Conservation (phyloP, 2,113 vertebrate genomes). For the Phaethornis superciliosus region DNA sequence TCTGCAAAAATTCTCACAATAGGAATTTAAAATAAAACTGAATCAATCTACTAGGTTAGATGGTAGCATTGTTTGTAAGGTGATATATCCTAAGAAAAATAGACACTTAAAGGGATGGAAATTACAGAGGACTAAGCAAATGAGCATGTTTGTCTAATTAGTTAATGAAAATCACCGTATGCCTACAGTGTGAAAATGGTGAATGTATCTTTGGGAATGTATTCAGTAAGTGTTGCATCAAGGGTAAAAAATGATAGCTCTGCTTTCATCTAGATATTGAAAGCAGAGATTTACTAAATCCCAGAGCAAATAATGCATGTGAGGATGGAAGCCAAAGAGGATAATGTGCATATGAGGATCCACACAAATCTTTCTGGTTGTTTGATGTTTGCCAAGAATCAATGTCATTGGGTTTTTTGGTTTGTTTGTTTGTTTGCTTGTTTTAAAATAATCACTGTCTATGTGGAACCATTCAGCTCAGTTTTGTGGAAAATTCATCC, state of each 20-base stretch:
- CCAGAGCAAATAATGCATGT: neutral
- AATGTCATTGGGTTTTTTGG: neutral
- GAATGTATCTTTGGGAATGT: neutral
- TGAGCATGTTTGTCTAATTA: neutral
- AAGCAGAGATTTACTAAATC: slow-evolving; percentile 3
- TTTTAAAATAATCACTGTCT: neutral
- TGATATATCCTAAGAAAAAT: neutral
- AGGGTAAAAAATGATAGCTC: neutral
- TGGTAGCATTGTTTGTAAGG: neutral
- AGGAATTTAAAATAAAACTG: neutral
- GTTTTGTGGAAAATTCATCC: neutral
- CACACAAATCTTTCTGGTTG: neutral
- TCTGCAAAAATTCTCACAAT: neutral
- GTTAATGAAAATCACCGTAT: neutral
- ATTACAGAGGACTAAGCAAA: neutral
- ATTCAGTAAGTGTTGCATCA: neutral
- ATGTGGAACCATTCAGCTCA: neutral
- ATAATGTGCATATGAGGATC: neutral
- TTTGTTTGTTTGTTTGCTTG: neutral
- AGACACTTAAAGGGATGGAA: neutral
- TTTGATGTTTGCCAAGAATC: slow-evolving; percentile 1
- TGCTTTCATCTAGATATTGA: neutral
- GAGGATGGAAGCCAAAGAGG: neutral
- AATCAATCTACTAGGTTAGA: neutral
- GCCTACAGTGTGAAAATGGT: neutral